A percentile compares a stretch with the other conserved stretches of the same genome.
Conservation (phyloP, 2,888 invertebrate genomes). For the Agrochola litura region DNA sequence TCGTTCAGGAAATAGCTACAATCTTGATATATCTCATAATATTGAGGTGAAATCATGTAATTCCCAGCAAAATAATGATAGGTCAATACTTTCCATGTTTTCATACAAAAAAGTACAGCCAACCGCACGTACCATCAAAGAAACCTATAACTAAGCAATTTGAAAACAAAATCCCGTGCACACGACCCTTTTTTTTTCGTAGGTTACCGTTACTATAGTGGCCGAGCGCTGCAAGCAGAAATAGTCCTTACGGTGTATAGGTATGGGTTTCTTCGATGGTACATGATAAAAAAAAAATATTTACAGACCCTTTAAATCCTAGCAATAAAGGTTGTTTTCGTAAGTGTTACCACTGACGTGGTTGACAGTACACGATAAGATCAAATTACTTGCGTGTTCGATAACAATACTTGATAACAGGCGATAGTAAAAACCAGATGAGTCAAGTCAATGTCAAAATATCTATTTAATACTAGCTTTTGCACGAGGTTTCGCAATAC, state of each 20-base stretch:
- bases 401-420: background rate
- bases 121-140: background rate
- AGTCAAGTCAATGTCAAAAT: slow-evolving; percentile 10
- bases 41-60: slow-evolving; percentile 16
- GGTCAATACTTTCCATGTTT: background rate
- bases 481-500: background rate
- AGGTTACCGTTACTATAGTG: no score
- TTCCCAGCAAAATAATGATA: background rate
- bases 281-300: background rate
- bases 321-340: background rate
- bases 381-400: background rate
- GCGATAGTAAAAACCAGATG: background rate
- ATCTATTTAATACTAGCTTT: background rate
- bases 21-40: background rate
- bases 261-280: no score
- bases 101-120: background rate
- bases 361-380: background rate
- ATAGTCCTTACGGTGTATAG: no score
- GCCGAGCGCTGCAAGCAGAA: no score
- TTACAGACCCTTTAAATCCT: rapidly evolving
- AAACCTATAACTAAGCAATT: no score
- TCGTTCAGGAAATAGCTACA: background rate
- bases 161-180: no score
- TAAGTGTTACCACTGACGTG: background rate
- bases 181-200: no score